Evolutionary conservation across 1,140 invertebrate species (phyloP).

Genomic region (Drosophila funebris): DNA sequence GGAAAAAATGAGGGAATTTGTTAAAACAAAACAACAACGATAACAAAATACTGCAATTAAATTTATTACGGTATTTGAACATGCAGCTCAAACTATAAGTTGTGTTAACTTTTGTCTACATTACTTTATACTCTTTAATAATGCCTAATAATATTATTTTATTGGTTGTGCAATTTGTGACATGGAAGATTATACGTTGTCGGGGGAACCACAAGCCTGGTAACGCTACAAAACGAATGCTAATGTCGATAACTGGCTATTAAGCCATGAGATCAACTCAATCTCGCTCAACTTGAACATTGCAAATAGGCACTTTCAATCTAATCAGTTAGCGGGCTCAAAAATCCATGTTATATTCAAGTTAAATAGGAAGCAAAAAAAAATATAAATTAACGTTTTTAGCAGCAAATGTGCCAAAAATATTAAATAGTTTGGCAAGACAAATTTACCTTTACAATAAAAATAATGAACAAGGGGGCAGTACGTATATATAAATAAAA

Average conservation of each 20-base stretch:
- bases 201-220: neutral
- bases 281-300: conserved; percentile 2
- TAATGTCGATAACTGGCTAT: neutral
- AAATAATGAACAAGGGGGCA: too few species aligned
- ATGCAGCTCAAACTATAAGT: conserved; percentile 21
- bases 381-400: too few species aligned
- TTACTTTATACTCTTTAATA: conserved; percentile 4
- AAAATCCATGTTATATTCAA: too few species aligned
- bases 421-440: too few species aligned
- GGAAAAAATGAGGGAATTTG: neutral
- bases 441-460: too few species aligned
- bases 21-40: neutral
- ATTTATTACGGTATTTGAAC: conserved; percentile 24
- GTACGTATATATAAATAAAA: too few species aligned
- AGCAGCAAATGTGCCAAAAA: too few species aligned
- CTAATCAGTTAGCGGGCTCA: neutral
- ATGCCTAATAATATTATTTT: conserved; percentile 28
- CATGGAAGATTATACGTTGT: neutral
- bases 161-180: conserved; percentile 35
- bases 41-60: conserved; percentile 26
- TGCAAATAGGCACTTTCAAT: neutral
- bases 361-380: too few species aligned
- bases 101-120: conserved; percentile 3
- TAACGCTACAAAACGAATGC: neutral
- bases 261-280: neutral